A percentile compares a stretch with the other conserved stretches of the same genome.
Evolutionary conservation across 2,113 vertebrate genomes (phyloP).

Genomic region (Salvelinus namaycush): DNA sequence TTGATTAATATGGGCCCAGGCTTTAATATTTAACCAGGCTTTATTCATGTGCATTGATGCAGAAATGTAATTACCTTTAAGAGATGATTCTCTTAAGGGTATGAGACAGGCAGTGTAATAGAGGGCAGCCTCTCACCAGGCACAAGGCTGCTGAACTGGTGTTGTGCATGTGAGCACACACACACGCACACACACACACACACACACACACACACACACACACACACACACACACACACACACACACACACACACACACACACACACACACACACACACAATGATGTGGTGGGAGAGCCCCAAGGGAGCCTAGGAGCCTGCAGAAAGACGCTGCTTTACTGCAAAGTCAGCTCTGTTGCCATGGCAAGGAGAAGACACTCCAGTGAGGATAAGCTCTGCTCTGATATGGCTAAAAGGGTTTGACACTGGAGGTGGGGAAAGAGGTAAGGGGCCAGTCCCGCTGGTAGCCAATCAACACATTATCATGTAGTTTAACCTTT

Average conservation of each 20-base stretch:
- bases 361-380: constrained; percentile 36
- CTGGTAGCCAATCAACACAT: constrained; percentile 48
- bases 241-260: too few species aligned
- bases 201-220: too few species aligned
- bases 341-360: constrained; percentile 50
- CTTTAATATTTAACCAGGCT: constrained; percentile 54
- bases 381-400: not conserved
- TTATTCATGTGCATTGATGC: constrained; percentile 73
- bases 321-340: constrained; percentile 44
- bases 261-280: not conserved
- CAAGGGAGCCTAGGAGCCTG: constrained; percentile 33
- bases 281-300: constrained; percentile 50
- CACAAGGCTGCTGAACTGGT: constrained; percentile 46
- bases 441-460: constrained; percentile 25
- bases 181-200: too few species aligned
- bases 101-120: constrained; percentile 62
- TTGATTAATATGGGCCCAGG: constrained; percentile 62
- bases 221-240: too few species aligned
- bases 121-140: constrained; percentile 59
- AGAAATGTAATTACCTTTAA: constrained; percentile 81
- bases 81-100: constrained; percentile 74
- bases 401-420: constrained; percentile 28
- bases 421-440: constrained; percentile 11
- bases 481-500: constrained; percentile 18
- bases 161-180: constrained; percentile 40